Conservation (phyloP, 1,140 invertebrate genomes). For the Aradophagus sp. region DNA sequence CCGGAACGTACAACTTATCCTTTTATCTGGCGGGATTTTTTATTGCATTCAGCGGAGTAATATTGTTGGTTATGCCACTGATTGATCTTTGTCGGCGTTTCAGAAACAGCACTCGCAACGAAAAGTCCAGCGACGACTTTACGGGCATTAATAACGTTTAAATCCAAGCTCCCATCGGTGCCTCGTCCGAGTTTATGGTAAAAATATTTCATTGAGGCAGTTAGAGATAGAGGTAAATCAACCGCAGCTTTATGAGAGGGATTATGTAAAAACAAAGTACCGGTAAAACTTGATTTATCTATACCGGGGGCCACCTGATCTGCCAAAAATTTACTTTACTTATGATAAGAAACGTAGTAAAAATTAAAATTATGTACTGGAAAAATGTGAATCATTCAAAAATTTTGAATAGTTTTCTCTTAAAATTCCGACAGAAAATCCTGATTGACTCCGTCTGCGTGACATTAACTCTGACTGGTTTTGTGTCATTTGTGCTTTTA, state of each 20-base stretch:
- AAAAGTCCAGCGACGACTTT: slow-evolving; percentile 58
- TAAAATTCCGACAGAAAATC: no score
- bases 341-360: neutral
- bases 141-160: slow-evolving; percentile 67
- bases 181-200: slow-evolving; percentile 38
- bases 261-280: slow-evolving; percentile 24
- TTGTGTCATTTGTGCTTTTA: no score
- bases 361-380: no score
- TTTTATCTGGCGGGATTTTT: slow-evolving; percentile 91
- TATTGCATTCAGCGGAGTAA: slow-evolving; percentile 87
- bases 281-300: no score
- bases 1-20: slow-evolving; percentile 85
- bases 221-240: slow-evolving; percentile 39
- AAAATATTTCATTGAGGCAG: slow-evolving; percentile 46
- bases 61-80: slow-evolving; percentile 81
- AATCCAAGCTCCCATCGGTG: slow-evolving; percentile 52
- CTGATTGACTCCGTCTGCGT: no score
- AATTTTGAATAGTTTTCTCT: no score
- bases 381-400: no score
- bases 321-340: no score
- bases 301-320: no score
- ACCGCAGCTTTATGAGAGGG: slow-evolving; percentile 25
- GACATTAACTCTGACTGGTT: no score
- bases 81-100: slow-evolving; percentile 72
- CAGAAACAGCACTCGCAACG: slow-evolving; percentile 51